These are phyloP conservation scores for Muntiacus muntjak DNA, from an alignment of 2,113 vertebrate species.

Conservation along the genomic window DNA sequence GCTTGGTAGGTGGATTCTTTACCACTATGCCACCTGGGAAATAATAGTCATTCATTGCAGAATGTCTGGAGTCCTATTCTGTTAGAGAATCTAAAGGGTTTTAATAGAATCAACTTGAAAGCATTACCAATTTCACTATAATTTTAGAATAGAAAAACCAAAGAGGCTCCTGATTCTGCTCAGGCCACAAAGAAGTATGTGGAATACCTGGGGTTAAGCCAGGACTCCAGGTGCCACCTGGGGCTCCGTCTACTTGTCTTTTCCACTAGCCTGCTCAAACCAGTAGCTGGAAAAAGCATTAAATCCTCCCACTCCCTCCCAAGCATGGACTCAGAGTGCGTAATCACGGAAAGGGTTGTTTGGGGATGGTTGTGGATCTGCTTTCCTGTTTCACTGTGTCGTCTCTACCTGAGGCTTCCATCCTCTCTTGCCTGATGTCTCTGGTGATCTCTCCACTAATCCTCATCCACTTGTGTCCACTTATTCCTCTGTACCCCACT, in stretches of 20 bases:
- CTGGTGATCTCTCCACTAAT: not conserved
- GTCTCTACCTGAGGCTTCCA: not conserved
- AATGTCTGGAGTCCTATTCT: not conserved
- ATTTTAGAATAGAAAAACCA: constrained; percentile 22
- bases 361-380: fast-evolving
- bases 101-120: not conserved
- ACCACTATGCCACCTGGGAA: not conserved
- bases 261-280: not conserved
- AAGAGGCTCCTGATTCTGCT: not conserved
- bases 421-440: not conserved
- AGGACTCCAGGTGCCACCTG: not conserved
- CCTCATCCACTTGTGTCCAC: not conserved
- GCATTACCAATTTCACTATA: not conserved
- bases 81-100: not conserved
- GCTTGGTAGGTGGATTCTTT: not conserved
- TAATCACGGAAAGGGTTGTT: not conserved
- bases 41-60: not conserved
- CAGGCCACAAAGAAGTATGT: not conserved
- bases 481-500: not conserved
- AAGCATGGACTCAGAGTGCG: fast-evolving
- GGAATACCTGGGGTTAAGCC: not conserved
- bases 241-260: not conserved
- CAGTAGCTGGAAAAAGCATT: not conserved
- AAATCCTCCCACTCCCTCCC: not conserved
- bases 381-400: not conserved